Percentiles rank a stretch among this genome's conserved stretches.
These are phyloP conservation scores for Pollenia amentaria DNA, from an alignment of 2,888 invertebrate species.

Conservation along the genomic window DNA sequence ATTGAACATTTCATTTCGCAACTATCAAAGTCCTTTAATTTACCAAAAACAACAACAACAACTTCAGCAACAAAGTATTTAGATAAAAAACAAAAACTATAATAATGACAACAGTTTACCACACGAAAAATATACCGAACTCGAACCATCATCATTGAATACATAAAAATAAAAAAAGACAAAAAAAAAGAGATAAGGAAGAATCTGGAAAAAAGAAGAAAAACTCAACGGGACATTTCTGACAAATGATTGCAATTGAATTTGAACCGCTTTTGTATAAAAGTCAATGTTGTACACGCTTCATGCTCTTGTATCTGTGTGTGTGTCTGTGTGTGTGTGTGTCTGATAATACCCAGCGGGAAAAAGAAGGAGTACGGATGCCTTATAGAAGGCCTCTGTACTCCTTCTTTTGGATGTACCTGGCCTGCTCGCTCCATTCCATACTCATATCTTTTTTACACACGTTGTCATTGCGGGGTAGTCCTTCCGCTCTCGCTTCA, in stretches of 20 bases:
- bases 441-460: too few species aligned
- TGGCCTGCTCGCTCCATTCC: too few species aligned
- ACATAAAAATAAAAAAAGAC: conserved; percentile 6
- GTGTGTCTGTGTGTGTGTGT: background rate
- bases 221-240: conserved; percentile 64
- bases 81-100: conserved; percentile 42
- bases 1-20: conserved; percentile 69
- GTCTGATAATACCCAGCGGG: background rate
- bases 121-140: conserved; percentile 8
- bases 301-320: background rate
- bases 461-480: too few species aligned
- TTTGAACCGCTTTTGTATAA: conserved; percentile 34
- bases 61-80: background rate
- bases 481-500: too few species aligned
- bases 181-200: conserved; percentile 6
- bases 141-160: conserved; percentile 15
- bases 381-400: too few species aligned
- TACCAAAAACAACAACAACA: conserved; percentile 21
- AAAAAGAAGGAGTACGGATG: too few species aligned
- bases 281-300: conserved; percentile 39
- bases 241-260: conserved; percentile 62
- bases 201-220: conserved; percentile 37
- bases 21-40: conserved; percentile 71
- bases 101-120: conserved; percentile 36
- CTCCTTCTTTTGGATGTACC: too few species aligned